Percentiles rank a stretch among this genome's conserved stretches.
Evolutionary conservation across 30 jellyfish, hydroid and myxozoan species (phyloP).

Genomic region (Aurelia aurita): DNA sequence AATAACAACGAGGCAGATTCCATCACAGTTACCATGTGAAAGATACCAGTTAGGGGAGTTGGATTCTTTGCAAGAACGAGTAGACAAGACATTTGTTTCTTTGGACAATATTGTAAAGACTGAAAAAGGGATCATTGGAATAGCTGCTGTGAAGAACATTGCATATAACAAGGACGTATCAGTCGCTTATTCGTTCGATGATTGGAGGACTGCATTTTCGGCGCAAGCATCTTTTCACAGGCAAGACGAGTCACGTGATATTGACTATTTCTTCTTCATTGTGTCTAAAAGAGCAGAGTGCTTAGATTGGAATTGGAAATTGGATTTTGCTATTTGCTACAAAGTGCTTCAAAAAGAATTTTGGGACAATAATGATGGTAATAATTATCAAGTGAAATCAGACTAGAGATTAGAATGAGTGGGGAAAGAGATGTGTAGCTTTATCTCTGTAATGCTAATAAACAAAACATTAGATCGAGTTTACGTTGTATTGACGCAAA

Average conservation of each 20-base stretch:
- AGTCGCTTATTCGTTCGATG: constrained; percentile 70
- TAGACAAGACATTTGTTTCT: not conserved
- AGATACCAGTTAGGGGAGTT: no score
- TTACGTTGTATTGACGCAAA: no score
- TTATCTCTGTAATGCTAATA: no score
- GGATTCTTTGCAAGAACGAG: no score
- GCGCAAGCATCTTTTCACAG: constrained; percentile 60
- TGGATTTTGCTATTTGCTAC: constrained; percentile 19
- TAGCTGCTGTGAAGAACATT: constrained; percentile 78
- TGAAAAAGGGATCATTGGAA: constrained; percentile 67
- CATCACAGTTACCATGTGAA: no score
- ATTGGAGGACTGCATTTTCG: constrained; percentile 69
- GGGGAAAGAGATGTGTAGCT: no score
- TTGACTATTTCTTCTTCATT: constrained; percentile 75
- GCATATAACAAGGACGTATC: constrained; percentile 61
- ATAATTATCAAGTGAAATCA: no score
- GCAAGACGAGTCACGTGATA: constrained; percentile 54
- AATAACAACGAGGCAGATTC: no score
- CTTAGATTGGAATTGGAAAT: constrained; percentile 12
- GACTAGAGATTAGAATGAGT: no score
- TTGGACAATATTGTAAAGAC: constrained; percentile 48
- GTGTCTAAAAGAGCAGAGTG: constrained; percentile 13
- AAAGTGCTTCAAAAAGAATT: no score
- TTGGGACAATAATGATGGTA: no score
- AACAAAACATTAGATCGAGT: no score